Evolutionary conservation across 30 jellyfish, hydroid and myxozoan genomes (phyloP), one percentile per base, ranked within the genome.

Genomic region (Aurelia aurita complex sp. Pacific): DNA sequence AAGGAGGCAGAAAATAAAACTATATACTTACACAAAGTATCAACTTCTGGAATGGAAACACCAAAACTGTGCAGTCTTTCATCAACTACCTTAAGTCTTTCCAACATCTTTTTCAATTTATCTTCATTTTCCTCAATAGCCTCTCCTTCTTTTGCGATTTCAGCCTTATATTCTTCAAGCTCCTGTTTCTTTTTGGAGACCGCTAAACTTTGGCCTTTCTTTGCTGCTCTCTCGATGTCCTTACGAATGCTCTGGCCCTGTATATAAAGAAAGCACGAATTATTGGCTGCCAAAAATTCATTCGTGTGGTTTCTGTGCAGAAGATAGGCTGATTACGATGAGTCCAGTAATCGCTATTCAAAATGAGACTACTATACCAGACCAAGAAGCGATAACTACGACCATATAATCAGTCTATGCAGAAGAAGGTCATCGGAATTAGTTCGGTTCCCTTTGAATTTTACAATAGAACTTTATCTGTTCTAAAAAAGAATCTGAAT

Each of bases 171-270:
- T 16, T 82, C 91, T 60, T 60, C 80, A 0, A 69, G 80, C 34
- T 82, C 91, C 17, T 36, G 80, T 23, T 60, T 82, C 65, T 82
- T 82, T 59, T 50, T 82, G 0, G 91, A 50, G 18, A 82, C 91
- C 8, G 85, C 59, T 36, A 82, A 42, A 2, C 85, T 46, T 64
- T 72, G 91, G 52, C 91, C 91, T 60, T 42, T 82, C 35, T 73
- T 61, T 15, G 91, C 91, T 17, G 91, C 91, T 40, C 64, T 76
- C 72, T 63, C 85, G 32, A 82, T 82, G 53, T 82, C 91, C 35
- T 82, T 82, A 42, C 80, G 85, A 17, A 82, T 71, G 12, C 19
- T 9, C 36, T 69, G 73, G 52, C 62, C 53, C 91, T 82, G 50
- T 23, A 23, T 23, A 23, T 23, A 23, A 23, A 23, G 29, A 23